Base-by-base conservation (phyloP, 2,113 vertebrate species). In the Chloroceryle aenea region DNA sequence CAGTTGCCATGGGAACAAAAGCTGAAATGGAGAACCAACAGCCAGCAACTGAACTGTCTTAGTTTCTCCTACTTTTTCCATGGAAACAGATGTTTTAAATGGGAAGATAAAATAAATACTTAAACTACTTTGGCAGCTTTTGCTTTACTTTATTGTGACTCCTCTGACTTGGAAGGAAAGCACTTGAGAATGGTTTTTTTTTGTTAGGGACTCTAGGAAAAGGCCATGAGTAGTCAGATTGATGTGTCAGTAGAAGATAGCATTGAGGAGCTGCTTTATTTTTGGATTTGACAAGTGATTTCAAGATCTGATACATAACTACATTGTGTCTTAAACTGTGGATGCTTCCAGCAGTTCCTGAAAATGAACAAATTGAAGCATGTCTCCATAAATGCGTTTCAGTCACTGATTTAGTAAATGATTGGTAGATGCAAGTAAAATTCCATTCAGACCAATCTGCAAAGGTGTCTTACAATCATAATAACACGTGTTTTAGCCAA, bases 1-100 rank as follows among this genome's bases (percentile, higher is more conserved):
- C 55, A 92, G 94, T 97, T 97, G 89, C 87, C 72, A 72, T 78
- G 95, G 94, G 88, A 97, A 94, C 89, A 87, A 68, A 93, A 93
- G 27, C 76, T 59, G 76, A 95, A 56, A 64, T 59, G 50, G 69
- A 73, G 71, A 95, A 50, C 62, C 77, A 77, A 47, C 43, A 93
- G 53, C 55, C 68, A 89, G 74, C 62, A 87, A 32, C 62, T 93
- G 68, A 94, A 92, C 55, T 85, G 42, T 85, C 66, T 69, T 66
- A 82, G 29, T 95, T 95, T 92, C 69, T 89, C 38, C 55, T 89
- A 58, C 16, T 83, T 30, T 96, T 96, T 94, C 77, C 79, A 68
- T 69, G 56, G 79, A 89, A 94, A 56, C 61, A 48, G 43, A 42
- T 87, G 58, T 87, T 78, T 81, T 58, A 53, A 42, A 74, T 71